Percentiles rank a stretch among this genome's conserved stretches.
These are phyloP conservation scores for Mellilla xanthometata DNA, from an alignment of 2,888 invertebrate species.

Conservation along the genomic window DNA sequence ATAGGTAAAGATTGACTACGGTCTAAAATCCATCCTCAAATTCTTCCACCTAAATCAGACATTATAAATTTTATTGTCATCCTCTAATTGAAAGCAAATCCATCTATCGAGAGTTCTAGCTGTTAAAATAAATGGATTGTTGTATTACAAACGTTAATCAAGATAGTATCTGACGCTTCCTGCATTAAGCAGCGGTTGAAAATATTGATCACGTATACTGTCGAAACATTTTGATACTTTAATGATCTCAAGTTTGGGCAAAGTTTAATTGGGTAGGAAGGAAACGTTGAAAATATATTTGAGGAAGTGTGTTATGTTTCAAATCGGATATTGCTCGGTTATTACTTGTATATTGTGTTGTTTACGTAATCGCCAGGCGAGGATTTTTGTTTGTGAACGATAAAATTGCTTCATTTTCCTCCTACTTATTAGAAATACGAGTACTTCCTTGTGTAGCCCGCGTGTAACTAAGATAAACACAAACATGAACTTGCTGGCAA, in stretches of 20 bases:
- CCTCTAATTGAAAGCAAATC: conserved; percentile 56
- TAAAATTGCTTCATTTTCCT: not conserved
- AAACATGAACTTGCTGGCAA: no score
- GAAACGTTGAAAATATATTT: conserved; percentile 12
- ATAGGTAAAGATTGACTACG: no score
- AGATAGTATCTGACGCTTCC: conserved; percentile 52
- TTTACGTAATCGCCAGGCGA: conserved; percentile 1
- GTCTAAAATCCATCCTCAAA: no score
- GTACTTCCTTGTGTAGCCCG: no score
- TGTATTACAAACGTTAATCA: conserved; percentile 49
- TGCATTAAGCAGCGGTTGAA: conserved; percentile 33
- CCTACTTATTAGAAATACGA: not conserved
- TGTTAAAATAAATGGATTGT: conserved; percentile 43
- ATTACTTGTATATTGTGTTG: conserved; percentile 6
- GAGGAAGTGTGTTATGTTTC: conserved; percentile 13
- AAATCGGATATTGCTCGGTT: conserved; percentile 13
- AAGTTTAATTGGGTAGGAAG: conserved; percentile 23
- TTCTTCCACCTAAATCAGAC: not conserved
- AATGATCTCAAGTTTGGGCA: conserved; percentile 20
- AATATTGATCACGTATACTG: conserved; percentile 21
- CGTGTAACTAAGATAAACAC: no score
- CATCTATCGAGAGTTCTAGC: conserved; percentile 41
- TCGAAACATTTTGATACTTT: conserved; percentile 25
- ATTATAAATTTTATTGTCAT: conserved; percentile 44
- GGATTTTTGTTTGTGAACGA: not conserved